Percentiles rank a stretch among this genome's conserved stretches.
phyloP scores from a whole-genome alignment of 2,113 vertebrate species.

The Columbina picui region DNA sequence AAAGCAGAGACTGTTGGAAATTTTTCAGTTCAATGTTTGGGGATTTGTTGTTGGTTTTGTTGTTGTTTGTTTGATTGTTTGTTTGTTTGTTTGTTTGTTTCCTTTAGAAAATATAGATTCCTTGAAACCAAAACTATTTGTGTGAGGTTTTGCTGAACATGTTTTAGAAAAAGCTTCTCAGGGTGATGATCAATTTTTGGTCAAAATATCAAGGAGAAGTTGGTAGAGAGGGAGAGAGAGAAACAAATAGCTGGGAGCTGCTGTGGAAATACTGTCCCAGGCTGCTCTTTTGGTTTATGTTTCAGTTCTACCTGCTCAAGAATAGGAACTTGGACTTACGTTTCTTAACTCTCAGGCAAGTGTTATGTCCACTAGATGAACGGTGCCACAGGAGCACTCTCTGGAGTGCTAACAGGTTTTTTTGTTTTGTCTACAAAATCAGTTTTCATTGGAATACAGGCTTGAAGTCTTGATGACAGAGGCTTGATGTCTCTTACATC shows the following conservation, averaged over 20 bases:
- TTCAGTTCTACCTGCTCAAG: not conserved
- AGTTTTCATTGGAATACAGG: not conserved
- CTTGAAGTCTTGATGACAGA: not conserved
- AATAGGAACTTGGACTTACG: not conserved
- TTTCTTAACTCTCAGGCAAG: not conserved
- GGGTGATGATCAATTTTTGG: not conserved
- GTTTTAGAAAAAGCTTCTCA: constrained; percentile 9
- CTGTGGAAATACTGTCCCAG: not conserved
- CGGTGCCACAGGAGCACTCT: not conserved
- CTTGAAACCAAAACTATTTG: constrained; percentile 18
- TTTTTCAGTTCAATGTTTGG: not conserved
- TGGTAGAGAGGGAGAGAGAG: not conserved
- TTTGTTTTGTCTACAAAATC: not conserved
- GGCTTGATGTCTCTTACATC: not conserved
- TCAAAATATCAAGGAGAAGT: not conserved
- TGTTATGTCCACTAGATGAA: not conserved
- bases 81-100: not conserved
- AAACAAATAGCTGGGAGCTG: not conserved
- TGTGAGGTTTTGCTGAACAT: not conserved
- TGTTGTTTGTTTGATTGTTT: not conserved
- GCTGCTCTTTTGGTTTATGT: not conserved
- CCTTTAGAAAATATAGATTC: not conserved
- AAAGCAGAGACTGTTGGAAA: not conserved
- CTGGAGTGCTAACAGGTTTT: not conserved
- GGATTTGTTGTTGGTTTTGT: not conserved